Evolutionary conservation across 1,140 invertebrate species (phyloP), one percentile per base, ranked within the genome.

Genomic region (Drosophila bocki): DNA sequence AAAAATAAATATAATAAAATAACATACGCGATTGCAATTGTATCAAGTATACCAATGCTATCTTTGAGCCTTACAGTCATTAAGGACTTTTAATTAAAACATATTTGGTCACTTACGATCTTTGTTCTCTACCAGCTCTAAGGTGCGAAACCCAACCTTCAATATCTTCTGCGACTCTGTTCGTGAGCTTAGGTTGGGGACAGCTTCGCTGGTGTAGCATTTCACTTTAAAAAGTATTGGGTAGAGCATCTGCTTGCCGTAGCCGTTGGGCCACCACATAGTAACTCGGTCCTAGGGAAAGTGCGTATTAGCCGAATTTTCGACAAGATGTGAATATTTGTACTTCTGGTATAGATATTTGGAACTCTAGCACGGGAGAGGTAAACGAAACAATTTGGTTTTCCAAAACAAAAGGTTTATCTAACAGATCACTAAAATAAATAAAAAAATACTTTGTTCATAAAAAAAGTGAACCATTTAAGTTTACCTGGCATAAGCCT

Each of bases 251-350:
- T 97, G 98, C 13, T 94, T 90, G 15, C 98, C 98, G 91, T 97
- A 97, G 35, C 98, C 98, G 93, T 98, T 98, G 0, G 98, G 98
- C 98, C 98, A 99, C 98, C 98, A 99, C 11, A 94, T 84, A 47
- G 95, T 79, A 0, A 92, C 77, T 1, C 47, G 62, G n/a, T 76
- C 77, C 91, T 91, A 45, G 12, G 12, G 48, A 29, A 48, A 37
- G 8, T 58, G 7, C 15, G 33, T 13, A 41, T 58, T 29, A 63
- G 22, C 3, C 26, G 1, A 45, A 1, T 60, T 12, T 29, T 19
- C 13, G 11, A 45, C 35, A 12, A 64, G 6, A 12, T 9, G 5
- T 7, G 17, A 8, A 32, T 9, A 13, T 0, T 39, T 26, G 13
- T 74, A 91, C 88, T 29, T 75, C 77, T 11, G 85, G 85, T 54